These are phyloP conservation scores for Morpho deidamia DNA, from an alignment of 2,888 invertebrate species.

Conservation along the genomic window DNA sequence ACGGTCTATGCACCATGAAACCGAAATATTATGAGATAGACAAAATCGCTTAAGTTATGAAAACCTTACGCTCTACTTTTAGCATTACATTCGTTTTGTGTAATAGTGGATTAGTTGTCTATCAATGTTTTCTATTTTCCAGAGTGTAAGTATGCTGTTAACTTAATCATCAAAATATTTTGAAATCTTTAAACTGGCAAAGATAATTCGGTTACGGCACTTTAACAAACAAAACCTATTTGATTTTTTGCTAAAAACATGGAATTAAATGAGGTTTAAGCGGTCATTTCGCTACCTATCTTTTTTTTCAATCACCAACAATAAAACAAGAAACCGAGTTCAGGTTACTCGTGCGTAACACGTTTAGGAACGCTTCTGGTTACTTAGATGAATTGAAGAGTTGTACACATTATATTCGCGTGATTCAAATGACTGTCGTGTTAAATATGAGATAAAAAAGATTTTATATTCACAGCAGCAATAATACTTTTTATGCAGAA, in stretches of 20 bases:
- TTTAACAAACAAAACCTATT: background rate
- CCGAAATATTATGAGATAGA: no score
- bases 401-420: background rate
- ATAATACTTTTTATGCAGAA: no score
- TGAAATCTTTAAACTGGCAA: background rate
- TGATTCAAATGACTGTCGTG: background rate
- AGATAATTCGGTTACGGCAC: background rate
- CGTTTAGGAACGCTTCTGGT: constrained; percentile 9
- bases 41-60: no score
- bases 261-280: constrained; percentile 1
- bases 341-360: constrained; percentile 13
- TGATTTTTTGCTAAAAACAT: background rate
- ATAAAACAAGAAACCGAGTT: constrained; percentile 10
- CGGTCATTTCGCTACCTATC: constrained; percentile 1
- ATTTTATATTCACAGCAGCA: no score
- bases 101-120: no score
- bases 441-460: no score
- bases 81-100: no score
- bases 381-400: constrained; percentile 3
- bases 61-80: no score
- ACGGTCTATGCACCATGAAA: no score
- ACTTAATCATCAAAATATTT: no score
- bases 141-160: no score
- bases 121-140: no score
- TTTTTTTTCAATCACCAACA: background rate